phyloP scores from a whole-genome alignment of 2,888 invertebrate genomes.

The Augiades crinisus region DNA sequence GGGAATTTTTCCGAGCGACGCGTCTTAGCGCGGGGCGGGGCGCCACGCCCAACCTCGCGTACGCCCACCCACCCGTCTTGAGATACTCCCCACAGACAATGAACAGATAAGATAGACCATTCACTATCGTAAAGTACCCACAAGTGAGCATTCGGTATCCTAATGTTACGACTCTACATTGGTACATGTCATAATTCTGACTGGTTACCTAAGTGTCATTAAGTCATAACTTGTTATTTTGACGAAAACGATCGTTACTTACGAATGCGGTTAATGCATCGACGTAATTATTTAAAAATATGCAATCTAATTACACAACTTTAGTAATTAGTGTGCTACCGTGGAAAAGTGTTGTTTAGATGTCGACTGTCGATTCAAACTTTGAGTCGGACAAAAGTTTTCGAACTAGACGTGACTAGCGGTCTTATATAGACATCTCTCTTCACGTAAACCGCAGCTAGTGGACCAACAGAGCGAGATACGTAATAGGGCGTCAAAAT shows the following conservation, averaged over 20 bases:
- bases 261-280: conserved; percentile 29
- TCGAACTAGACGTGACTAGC: conserved; percentile 10
- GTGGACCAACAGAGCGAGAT: conserved; percentile 47
- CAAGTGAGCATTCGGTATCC: not conserved
- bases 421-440: conserved; percentile 46
- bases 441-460: conserved; percentile 46
- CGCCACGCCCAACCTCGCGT: conserved; percentile 60
- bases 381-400: conserved; percentile 24
- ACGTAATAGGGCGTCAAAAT: conserved; percentile 52
- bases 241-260: conserved; percentile 24
- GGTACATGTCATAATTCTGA: not conserved
- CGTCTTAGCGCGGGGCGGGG: conserved; percentile 53
- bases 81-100: conserved; percentile 31
- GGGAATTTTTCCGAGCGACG: conserved; percentile 54
- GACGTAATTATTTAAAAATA: conserved; percentile 1
- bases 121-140: not conserved
- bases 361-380: conserved; percentile 1
- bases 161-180: not conserved
- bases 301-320: conserved; percentile 13
- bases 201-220: conserved; percentile 20
- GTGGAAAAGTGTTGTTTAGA: conserved; percentile 4
- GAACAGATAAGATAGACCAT: conserved; percentile 24
- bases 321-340: conserved; percentile 21
- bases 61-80: conserved; percentile 59
- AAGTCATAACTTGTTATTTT: no score